Evolutionary conservation across 2,797 vertebrate species (phyloP).

Genomic region (Mastacembelus armatus): DNA sequence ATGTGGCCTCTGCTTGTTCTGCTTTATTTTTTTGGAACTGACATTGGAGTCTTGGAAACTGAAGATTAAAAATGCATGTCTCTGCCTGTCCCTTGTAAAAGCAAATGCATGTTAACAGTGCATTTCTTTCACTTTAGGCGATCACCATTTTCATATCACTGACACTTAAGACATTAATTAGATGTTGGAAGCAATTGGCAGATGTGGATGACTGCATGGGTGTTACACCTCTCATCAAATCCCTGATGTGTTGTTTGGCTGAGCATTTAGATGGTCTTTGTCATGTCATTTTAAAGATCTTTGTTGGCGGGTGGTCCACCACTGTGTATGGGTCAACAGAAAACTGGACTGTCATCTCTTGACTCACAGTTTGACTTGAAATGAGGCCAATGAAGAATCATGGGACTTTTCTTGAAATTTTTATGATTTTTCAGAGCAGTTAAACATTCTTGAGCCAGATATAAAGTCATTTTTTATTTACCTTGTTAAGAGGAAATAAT

Average conservation of each 20-base stretch:
- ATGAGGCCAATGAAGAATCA: slow-evolving; percentile 27
- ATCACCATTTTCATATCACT: slow-evolving; percentile 68
- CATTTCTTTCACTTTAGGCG: slow-evolving; percentile 65
- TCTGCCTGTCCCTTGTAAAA: slow-evolving; percentile 66
- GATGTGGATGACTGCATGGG: slow-evolving; percentile 56
- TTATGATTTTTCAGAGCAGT: background rate
- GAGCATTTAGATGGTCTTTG: slow-evolving; percentile 38
- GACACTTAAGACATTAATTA: slow-evolving; percentile 67
- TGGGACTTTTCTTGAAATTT: slow-evolving; percentile 1
- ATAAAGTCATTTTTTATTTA: slow-evolving; percentile 23
- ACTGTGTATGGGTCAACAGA: slow-evolving; percentile 27
- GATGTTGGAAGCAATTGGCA: slow-evolving; percentile 53
- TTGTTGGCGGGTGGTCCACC: slow-evolving; percentile 64
- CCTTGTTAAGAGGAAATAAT: background rate
- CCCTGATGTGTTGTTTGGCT: slow-evolving; percentile 52
- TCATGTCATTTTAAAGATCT: slow-evolving; percentile 51
- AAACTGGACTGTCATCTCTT: slow-evolving; percentile 28
- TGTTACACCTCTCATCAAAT: slow-evolving; percentile 50
- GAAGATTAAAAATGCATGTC: slow-evolving; percentile 68
- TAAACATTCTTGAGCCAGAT: slow-evolving; percentile 18
- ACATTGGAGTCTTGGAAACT: slow-evolving; percentile 55
- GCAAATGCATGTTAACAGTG: slow-evolving; percentile 51
- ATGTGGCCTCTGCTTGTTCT: slow-evolving; percentile 60
- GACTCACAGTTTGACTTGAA: background rate
- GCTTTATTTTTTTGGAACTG: slow-evolving; percentile 57